These are phyloP conservation scores for Drosophila silvestris DNA, from an alignment of 2,888 invertebrate species.

Conservation along the genomic window DNA sequence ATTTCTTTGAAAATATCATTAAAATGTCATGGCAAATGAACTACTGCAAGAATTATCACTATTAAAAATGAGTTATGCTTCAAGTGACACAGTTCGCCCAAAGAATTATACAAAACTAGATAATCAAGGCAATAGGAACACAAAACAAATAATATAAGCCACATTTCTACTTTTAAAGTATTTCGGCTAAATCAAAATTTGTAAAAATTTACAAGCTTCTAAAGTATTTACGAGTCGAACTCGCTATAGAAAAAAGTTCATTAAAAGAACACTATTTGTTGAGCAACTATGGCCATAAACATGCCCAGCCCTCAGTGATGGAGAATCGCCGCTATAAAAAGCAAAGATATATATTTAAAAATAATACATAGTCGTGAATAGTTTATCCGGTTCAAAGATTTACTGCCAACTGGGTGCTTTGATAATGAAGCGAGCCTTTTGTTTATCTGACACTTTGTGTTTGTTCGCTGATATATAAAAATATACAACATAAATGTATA, in stretches of 20 bases:
- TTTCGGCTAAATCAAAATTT: background rate
- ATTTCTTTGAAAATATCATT: slow-evolving; percentile 61
- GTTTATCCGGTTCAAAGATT: slow-evolving; percentile 37
- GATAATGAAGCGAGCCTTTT: slow-evolving; percentile 30
- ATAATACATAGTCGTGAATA: slow-evolving; percentile 31
- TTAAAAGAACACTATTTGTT: background rate
- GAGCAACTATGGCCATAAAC: slow-evolving; percentile 27
- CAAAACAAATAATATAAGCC: background rate
- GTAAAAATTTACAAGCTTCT: background rate
- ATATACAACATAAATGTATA: slow-evolving; percentile 13
- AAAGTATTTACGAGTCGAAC: slow-evolving; percentile 2
- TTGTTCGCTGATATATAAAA: slow-evolving; percentile 3
- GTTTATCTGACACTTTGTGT: slow-evolving; percentile 37
- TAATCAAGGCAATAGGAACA: background rate
- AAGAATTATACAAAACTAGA: background rate
- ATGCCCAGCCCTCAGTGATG: slow-evolving; percentile 8
- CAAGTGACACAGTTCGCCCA: slow-evolving; percentile 1
- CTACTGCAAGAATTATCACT: slow-evolving; percentile 25
- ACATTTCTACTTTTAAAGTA: background rate
- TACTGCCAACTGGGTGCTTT: slow-evolving; percentile 40
- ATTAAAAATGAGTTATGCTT: slow-evolving; percentile 42
- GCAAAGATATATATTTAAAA: slow-evolving; percentile 32
- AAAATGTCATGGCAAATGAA: slow-evolving; percentile 48
- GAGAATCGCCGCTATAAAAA: slow-evolving; percentile 39
- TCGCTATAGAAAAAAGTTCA: background rate